Evolutionary conservation across 2,888 invertebrate genomes (phyloP), one percentile per base, ranked within the genome.

Genomic region (Cheilosia scutellata): DNA sequence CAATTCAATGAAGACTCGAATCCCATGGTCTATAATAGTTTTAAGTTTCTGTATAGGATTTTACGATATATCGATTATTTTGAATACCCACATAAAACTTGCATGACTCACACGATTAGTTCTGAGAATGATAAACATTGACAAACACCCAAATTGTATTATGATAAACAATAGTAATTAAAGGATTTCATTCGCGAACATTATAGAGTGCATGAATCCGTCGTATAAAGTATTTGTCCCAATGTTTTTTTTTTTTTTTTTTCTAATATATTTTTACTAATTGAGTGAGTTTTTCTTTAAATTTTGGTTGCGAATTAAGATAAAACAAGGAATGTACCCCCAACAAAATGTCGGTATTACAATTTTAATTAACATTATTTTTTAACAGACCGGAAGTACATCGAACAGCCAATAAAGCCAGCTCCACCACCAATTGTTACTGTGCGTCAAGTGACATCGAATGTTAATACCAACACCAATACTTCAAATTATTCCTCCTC

Each of bases 381-480:
- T 60, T 53, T 29, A 25, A 53, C 71, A 92, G 92, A 97, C 93
- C 95, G 97, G 72, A 95, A 96, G 91, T 97, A 96, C 92, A 97
- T 97, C 88, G 97, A 97, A 87, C 96, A 96, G 88, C 96, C 96
- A 2, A 92, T 96, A 88, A 92, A 96, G 90, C 96, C 96, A 40
- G 96, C 96, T 72, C 96, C 96, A 40, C 91, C 96, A 70, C 95
- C 96, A 80, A 95, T 92, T 75, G 89, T 96, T 82, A 95, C 96
- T 77, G 94, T 94, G 87, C 94, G 94, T 90, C 91, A 94, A 89
- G 93, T 89, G 89, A 90, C 90, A 89, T 91, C 92, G 5, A 91
- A 91, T 92, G 42, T 70, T 44, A 79, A 66, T 93, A 88, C 49
- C n/a, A 79, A 42, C 5, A 80, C 16, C 29, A 71, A 58, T 62